Evolutionary conservation across 2,888 invertebrate genomes (phyloP).

Genomic region (Ectemnius lituratus): DNA sequence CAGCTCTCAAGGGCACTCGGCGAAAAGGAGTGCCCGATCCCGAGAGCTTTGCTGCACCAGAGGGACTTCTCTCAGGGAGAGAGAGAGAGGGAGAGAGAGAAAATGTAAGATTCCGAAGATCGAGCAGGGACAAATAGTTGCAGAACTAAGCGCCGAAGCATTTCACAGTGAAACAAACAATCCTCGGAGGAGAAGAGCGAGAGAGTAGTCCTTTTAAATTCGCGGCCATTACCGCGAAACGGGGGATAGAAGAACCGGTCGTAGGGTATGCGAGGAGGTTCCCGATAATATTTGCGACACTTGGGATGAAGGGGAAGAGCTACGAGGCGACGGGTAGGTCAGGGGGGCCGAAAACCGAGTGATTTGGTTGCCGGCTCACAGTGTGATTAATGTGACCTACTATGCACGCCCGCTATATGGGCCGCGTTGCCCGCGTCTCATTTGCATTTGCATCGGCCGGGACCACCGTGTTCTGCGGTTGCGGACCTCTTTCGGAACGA

Average conservation of each 20-base stretch:
- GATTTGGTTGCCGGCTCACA: constrained; percentile 41
- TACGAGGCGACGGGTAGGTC: constrained; percentile 16
- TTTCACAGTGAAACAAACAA: constrained; percentile 29
- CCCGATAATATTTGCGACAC: constrained; percentile 57
- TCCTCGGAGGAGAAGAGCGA: background rate
- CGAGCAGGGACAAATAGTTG: constrained; percentile 42
- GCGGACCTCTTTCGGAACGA: constrained; percentile 53
- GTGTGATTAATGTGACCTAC: constrained; percentile 61
- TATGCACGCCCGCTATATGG: constrained; percentile 62
- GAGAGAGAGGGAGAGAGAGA: constrained; percentile 20
- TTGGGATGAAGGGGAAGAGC: background rate
- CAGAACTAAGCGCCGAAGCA: constrained; percentile 43
- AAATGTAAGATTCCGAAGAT: constrained; percentile 31
- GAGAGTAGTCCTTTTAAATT: constrained; percentile 32
- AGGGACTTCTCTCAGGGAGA: background rate
- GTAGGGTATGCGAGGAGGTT: constrained; percentile 46
- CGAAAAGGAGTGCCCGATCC: no score
- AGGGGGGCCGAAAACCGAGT: constrained; percentile 42
- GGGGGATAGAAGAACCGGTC: constrained; percentile 46
- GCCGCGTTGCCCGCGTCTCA: constrained; percentile 52
- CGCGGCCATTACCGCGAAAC: constrained; percentile 48
- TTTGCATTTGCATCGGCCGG: constrained; percentile 61
- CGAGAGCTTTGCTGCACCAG: background rate
- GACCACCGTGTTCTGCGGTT: constrained; percentile 59
- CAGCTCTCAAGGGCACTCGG: no score